Percentiles rank a stretch among this genome's conserved stretches.
phyloP scores from a whole-genome alignment of 2,888 invertebrate genomes.

The Deladenus siricidicola region DNA sequence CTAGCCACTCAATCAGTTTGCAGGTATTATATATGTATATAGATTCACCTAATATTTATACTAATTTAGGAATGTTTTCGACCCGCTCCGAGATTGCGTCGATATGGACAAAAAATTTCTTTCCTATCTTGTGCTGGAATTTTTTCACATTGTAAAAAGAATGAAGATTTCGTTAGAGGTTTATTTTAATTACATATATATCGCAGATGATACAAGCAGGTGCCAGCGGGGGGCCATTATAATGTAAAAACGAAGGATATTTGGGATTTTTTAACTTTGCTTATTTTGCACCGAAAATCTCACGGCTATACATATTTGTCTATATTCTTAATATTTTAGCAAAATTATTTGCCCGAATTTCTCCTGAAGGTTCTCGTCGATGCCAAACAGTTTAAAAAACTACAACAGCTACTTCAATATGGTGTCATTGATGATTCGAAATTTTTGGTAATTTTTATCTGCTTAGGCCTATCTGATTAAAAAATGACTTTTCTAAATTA shows the following conservation, averaged over 20 bases:
- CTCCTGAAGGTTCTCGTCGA: constrained; percentile 27
- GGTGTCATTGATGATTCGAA: constrained; percentile 36
- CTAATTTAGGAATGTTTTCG: constrained; percentile 24
- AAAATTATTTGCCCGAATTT: constrained; percentile 31
- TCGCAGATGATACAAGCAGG: no score
- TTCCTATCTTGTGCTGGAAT: constrained; percentile 26
- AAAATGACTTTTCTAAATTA: neutral
- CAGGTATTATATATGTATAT: no score
- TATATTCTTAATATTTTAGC: constrained; percentile 8
- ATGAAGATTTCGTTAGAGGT: constrained; percentile 19
- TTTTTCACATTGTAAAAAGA: constrained; percentile 24
- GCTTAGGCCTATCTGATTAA: neutral
- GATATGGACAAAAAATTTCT: constrained; percentile 28
- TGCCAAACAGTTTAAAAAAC: constrained; percentile 26
- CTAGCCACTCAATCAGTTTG: no score
- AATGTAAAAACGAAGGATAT: no score
- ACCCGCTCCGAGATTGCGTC: constrained; percentile 21
- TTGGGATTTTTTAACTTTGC: no score
- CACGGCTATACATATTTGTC: no score
- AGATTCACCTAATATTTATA: no score
- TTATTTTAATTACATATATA: neutral
- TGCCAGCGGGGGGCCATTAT: no score
- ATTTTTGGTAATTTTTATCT: constrained; percentile 23
- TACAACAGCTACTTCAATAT: constrained; percentile 36
- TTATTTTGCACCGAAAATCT: no score